Conservation (phyloP, 2,113 vertebrate species). For the Hippopotamus amphibius region DNA sequence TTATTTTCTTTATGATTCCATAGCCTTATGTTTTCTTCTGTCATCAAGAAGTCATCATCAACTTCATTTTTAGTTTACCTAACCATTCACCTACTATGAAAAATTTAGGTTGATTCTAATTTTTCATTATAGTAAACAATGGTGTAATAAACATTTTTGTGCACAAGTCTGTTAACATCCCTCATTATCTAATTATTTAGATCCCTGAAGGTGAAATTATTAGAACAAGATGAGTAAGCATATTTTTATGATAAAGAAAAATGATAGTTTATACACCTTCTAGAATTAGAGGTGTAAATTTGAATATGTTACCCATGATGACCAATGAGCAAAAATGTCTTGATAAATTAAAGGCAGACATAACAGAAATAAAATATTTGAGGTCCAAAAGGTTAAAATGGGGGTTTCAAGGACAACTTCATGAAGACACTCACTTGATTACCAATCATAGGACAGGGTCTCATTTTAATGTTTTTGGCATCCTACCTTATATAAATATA, state of each 20-base stretch:
- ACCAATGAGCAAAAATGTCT: background rate
- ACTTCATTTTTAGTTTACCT: conserved; percentile 21
- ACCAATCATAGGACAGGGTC: background rate
- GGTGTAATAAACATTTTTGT: conserved; percentile 1
- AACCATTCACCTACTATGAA: background rate
- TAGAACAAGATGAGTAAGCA: background rate
- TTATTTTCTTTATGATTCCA: conserved; percentile 9
- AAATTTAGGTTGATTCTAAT: background rate
- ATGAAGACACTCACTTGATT: background rate
- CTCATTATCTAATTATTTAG: conserved; percentile 11
- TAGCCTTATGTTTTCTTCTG: background rate
- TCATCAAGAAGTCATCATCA: conserved; percentile 10
- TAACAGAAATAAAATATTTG: background rate
- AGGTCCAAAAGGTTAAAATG: background rate
- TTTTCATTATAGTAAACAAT: conserved; percentile 52
- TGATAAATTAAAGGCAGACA: conserved; percentile 23
- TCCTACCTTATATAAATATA: background rate
- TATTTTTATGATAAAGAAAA: conserved; percentile 44
- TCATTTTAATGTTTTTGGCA: conserved; percentile 18
- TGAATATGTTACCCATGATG: background rate
- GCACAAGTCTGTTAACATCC: background rate
- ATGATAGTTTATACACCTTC: background rate
- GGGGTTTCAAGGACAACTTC: background rate
- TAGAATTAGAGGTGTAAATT: conserved; percentile 44
- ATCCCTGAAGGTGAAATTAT: background rate